Evolutionary conservation across 2,797 vertebrate species (phyloP).

Genomic region (Hippocampus kuda): DNA sequence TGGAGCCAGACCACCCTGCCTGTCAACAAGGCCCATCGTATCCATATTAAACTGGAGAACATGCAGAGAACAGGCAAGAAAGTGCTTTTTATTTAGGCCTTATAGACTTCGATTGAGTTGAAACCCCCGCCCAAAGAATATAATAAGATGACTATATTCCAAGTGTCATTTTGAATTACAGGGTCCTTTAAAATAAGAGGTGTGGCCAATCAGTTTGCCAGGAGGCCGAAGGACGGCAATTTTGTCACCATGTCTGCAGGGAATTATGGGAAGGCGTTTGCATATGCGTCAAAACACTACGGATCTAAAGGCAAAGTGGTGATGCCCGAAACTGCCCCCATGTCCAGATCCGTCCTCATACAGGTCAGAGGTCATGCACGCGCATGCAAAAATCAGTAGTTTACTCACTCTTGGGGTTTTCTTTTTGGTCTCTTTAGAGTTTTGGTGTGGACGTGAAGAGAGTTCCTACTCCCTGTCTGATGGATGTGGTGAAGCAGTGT

Average conservation of each 20-base stretch:
- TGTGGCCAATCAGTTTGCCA: conserved; percentile 70
- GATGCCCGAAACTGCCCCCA: conserved; percentile 69
- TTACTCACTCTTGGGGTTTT: neutral
- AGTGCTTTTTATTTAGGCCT: neutral
- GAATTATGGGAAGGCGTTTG: conserved; percentile 75
- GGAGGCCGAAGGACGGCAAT: conserved; percentile 35
- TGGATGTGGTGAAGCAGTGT: conserved; percentile 63
- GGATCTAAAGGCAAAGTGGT: conserved; percentile 68
- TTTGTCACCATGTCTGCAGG: conserved; percentile 75
- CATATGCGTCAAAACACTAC: conserved; percentile 66
- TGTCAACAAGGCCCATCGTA: conserved; percentile 34
- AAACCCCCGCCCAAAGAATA: too few relatives aligned
- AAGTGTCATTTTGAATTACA: conserved; percentile 23
- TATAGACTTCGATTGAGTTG: too few relatives aligned
- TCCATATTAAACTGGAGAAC: conserved; percentile 72
- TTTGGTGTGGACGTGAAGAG: conserved; percentile 67
- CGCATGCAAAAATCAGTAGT: neutral
- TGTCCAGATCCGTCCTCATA: conserved; percentile 64
- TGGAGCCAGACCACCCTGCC: conserved; percentile 63
- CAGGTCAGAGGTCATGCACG: conserved; percentile 45
- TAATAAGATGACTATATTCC: too few relatives aligned
- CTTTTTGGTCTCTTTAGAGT: conserved; percentile 42
- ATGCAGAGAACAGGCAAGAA: conserved; percentile 67
- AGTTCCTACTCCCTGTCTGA: conserved; percentile 52
- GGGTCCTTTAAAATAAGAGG: conserved; percentile 76